Evolutionary conservation across 1,140 invertebrate species (phyloP).

Genomic region (Macrostomum lignano): DNA sequence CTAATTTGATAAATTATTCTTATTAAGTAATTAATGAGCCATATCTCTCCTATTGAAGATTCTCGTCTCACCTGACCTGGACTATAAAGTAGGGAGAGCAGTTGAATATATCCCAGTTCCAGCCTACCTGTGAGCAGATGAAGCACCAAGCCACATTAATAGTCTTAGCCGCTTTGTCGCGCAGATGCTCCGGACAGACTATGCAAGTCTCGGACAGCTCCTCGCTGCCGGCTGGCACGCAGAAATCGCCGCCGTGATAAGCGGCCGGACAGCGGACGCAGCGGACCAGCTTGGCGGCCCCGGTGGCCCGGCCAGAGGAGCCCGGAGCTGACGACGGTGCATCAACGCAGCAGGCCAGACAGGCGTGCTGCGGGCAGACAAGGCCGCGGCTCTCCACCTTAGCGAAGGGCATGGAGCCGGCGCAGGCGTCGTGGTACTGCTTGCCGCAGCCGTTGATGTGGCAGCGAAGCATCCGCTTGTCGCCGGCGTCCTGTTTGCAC

Average conservation of each 20-base stretch:
- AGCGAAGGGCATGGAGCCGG: no score
- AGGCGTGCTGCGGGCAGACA: background rate
- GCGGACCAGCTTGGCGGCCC: no score
- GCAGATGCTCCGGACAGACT: constrained; percentile 5
- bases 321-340: background rate
- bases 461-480: no score
- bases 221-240: constrained; percentile 51
- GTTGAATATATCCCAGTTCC: background rate
- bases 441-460: background rate
- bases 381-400: no score
- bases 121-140: constrained; percentile 3
- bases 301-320: background rate
- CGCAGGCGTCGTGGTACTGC: background rate
- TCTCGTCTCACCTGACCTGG: no score
- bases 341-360: background rate
- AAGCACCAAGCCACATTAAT: constrained; percentile 7
- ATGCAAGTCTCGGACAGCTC: constrained; percentile 33
- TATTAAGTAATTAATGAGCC: no score
- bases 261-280: constrained; percentile 44
- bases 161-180: background rate
- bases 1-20: no score
- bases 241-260: constrained; percentile 55
- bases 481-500: no score
- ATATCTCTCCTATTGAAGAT: no score
- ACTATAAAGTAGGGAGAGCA: background rate